A percentile compares a stretch with the other conserved stretches of the same genome.
phyloP scores from a whole-genome alignment of 2,888 invertebrate genomes.

The Athrips mouffetella region DNA sequence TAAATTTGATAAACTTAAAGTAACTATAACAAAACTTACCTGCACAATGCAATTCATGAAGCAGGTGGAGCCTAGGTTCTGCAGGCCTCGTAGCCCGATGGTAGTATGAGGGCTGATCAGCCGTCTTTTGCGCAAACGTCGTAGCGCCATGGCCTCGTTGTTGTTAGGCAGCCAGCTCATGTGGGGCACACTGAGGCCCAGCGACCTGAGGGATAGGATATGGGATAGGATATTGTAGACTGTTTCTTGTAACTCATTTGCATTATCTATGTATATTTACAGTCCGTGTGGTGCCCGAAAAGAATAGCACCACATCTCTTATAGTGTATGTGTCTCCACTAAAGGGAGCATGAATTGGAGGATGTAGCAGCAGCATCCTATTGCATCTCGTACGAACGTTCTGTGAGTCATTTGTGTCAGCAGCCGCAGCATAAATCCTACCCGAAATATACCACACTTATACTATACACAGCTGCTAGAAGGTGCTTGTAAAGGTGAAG shows the following conservation, averaged over 20 bases:
- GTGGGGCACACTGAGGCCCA: constrained; percentile 80
- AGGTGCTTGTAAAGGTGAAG: too few relatives aligned
- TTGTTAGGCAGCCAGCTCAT: constrained; percentile 88
- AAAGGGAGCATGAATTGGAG: too few relatives aligned
- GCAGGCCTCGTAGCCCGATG: constrained; percentile 93
- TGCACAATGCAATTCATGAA: constrained; percentile 99
- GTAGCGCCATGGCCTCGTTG: constrained; percentile 86
- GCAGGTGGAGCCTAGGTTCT: constrained; percentile 98
- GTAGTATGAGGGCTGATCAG: constrained; percentile 89
- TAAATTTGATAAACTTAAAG: too few relatives aligned
- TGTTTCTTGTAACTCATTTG: neutral
- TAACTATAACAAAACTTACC: constrained; percentile 47
- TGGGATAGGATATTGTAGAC: neutral
- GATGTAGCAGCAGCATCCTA: too few relatives aligned
- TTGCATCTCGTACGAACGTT: too few relatives aligned
- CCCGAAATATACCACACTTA: too few relatives aligned
- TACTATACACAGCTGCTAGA: too few relatives aligned
- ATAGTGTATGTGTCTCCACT: too few relatives aligned
- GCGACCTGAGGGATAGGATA: constrained; percentile 49
- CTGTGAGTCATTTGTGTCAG: too few relatives aligned
- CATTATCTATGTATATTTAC: neutral
- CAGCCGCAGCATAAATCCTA: too few relatives aligned
- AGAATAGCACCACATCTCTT: too few relatives aligned
- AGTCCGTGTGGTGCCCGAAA: too few relatives aligned
- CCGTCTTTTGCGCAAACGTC: constrained; percentile 86